phyloP scores from a whole-genome alignment of 2,797 vertebrate genomes.

The Dendrocincla tyrannina region DNA sequence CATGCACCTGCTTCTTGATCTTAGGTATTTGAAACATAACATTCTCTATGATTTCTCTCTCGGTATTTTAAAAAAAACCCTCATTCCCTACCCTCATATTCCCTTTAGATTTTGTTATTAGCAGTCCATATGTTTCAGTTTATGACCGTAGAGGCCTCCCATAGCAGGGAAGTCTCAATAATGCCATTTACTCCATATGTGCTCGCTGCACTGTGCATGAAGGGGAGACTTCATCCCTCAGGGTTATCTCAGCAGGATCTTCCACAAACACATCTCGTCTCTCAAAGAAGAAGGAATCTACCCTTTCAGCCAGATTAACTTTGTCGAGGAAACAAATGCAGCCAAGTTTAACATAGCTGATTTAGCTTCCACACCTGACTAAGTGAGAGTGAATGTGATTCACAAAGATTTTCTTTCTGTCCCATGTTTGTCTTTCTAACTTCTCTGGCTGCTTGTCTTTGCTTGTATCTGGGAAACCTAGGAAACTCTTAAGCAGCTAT shows the following conservation, averaged over 20 bases:
- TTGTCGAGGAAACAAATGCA: conserved; percentile 19
- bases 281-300: background rate
- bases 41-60: background rate
- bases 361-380: background rate
- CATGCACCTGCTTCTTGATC: background rate
- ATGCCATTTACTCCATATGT: background rate
- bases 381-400: background rate
- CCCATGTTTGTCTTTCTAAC: background rate
- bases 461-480: background rate
- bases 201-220: background rate
- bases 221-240: background rate
- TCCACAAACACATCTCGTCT: background rate
- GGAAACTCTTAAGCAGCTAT: conserved; percentile 11
- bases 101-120: background rate
- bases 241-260: background rate
- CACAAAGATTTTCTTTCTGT: conserved; percentile 34
- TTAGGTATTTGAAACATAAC: background rate
- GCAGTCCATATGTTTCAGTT: background rate
- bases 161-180: background rate
- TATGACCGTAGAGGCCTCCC: background rate
- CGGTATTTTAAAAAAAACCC: background rate
- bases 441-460: background rate
- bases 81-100: background rate
- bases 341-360: background rate
- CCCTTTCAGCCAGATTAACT: conserved; percentile 13